Conservation (phyloP, 1,140 invertebrate genomes). For the Drosophila tsacasi region DNA sequence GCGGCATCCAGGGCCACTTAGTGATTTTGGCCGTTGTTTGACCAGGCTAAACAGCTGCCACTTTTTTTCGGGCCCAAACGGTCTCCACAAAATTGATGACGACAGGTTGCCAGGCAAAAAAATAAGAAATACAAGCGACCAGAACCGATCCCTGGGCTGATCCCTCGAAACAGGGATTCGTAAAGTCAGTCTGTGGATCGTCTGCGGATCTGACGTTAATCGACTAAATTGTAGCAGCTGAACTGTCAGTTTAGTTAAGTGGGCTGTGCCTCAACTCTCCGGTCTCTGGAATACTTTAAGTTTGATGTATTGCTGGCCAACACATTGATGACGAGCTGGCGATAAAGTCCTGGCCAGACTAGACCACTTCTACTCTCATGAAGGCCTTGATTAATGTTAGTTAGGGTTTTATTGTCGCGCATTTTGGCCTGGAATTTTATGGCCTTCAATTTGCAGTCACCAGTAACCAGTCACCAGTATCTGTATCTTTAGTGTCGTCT, state of each 20-base stretch:
- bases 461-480: conserved; percentile 9
- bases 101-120: conserved; percentile 71
- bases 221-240: conserved; percentile 84
- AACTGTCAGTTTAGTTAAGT: conserved; percentile 79
- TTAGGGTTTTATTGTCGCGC: conserved; percentile 51
- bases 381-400: conserved; percentile 70
- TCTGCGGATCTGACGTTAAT: conserved; percentile 76
- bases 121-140: neutral
- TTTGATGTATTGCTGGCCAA: conserved; percentile 69
- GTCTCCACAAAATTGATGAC: conserved; percentile 75
- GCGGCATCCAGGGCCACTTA: conserved; percentile 54
- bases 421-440: conserved; percentile 56
- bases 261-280: conserved; percentile 61
- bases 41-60: conserved; percentile 66
- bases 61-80: conserved; percentile 22
- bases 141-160: conserved; percentile 32
- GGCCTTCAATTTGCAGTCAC: conserved; percentile 67
- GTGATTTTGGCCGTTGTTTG: conserved; percentile 59
- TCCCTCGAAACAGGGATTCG: conserved; percentile 33
- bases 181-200: conserved; percentile 25
- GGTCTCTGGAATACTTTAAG: conserved; percentile 25
- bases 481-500: conserved; percentile 13
- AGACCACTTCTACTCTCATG: conserved; percentile 50
- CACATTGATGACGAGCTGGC: conserved; percentile 52
- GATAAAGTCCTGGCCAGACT: conserved; percentile 46